Evolutionary conservation across 2,113 vertebrate genomes (phyloP).

Genomic region (Fregetta grallaria): DNA sequence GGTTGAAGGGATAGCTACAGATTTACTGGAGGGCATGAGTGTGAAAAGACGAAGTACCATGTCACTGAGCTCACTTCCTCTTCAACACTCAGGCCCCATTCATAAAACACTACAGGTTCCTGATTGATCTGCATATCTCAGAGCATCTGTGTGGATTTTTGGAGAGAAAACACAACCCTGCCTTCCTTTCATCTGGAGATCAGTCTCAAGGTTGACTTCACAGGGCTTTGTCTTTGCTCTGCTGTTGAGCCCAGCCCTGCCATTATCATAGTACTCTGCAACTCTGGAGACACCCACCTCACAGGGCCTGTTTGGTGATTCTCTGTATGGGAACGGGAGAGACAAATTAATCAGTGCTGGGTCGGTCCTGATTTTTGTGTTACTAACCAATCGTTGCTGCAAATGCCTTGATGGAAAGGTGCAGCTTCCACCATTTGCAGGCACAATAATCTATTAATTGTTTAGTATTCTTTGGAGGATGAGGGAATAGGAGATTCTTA

Average conservation of each 20-base stretch:
- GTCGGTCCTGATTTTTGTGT: background rate
- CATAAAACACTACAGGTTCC: background rate
- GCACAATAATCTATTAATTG: background rate
- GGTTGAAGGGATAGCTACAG: background rate
- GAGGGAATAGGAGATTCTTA: background rate
- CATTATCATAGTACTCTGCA: background rate
- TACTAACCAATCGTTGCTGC: background rate
- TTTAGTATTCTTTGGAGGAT: background rate
- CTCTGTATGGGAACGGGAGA: background rate
- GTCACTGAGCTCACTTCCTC: background rate
- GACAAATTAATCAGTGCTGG: background rate
- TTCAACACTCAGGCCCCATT: background rate
- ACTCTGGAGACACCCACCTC: background rate
- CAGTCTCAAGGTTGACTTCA: background rate
- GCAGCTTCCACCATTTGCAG: background rate
- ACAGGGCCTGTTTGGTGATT: background rate
- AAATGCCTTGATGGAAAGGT: background rate
- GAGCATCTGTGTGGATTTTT: background rate
- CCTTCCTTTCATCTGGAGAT: background rate
- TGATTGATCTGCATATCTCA: background rate
- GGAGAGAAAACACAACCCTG: background rate
- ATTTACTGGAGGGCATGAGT: background rate
- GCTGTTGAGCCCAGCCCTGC: background rate
- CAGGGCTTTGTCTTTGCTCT: background rate
- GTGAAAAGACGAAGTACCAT: background rate